phyloP scores from a whole-genome alignment of 2,888 invertebrate genomes.

The Aporophyla nigra region DNA sequence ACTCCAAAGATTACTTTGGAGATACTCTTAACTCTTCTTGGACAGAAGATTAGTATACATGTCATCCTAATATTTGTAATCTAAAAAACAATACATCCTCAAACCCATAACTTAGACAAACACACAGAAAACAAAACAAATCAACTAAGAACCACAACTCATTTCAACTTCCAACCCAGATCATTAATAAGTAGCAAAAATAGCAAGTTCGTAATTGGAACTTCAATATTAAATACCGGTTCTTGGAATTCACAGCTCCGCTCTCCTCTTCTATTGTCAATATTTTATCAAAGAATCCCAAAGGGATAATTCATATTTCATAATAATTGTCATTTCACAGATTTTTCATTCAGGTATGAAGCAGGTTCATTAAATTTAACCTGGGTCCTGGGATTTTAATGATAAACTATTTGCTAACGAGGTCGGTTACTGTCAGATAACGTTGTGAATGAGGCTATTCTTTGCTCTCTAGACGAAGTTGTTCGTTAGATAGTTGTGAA shows the following conservation, averaged over 20 bases:
- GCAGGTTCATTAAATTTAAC: constrained; percentile 55
- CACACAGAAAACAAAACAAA: constrained; percentile 6
- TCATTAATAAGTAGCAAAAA: constrained; percentile 56
- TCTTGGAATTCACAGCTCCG: constrained; percentile 33
- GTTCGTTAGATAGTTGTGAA: constrained; percentile 16
- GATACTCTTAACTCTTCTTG: too few species aligned
- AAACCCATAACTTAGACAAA: neutral
- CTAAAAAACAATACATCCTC: neutral
- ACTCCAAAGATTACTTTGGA: neutral
- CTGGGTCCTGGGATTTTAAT: constrained; percentile 48
- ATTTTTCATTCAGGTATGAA: constrained; percentile 47
- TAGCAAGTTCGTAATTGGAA: constrained; percentile 46
- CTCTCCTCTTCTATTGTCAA: constrained; percentile 38
- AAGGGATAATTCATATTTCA: constrained; percentile 53
- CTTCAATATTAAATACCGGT: constrained; percentile 58
- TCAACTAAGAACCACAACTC: constrained; percentile 17
- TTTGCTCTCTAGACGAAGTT: constrained; percentile 26
- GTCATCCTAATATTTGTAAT: neutral
- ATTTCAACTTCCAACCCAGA: constrained; percentile 15
- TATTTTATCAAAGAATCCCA: constrained; percentile 50
- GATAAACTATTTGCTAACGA: constrained; percentile 65
- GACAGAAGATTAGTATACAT: neutral
- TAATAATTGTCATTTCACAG: constrained; percentile 51
- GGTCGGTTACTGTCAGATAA: constrained; percentile 38
- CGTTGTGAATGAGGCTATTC: constrained; percentile 45